Evolutionary conservation across 1,140 invertebrate genomes (phyloP).

Genomic region (Batillaria attramentaria): DNA sequence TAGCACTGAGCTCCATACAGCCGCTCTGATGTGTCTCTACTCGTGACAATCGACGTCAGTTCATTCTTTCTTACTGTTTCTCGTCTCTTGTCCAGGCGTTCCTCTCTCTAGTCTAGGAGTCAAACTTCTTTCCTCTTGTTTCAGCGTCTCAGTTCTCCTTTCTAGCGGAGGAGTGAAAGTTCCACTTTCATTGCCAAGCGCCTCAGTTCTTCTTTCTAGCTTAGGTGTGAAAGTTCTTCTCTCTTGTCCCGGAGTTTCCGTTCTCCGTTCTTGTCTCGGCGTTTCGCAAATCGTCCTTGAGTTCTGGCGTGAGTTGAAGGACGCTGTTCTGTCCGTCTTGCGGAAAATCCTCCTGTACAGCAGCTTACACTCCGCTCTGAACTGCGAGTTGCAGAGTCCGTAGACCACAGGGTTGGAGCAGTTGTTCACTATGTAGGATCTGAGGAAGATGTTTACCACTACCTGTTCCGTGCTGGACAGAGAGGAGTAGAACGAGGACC

Average conservation of each 20-base stretch:
- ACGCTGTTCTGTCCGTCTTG: neutral
- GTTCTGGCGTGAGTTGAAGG: neutral
- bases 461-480: constrained; percentile 36
- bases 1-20: too few species aligned
- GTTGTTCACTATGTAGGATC: constrained; percentile 59
- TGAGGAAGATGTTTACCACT: constrained; percentile 48
- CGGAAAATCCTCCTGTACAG: constrained; percentile 17
- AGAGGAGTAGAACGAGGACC: constrained; percentile 30
- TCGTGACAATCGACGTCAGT: too few species aligned
- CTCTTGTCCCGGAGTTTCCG: too few species aligned
- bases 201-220: too few species aligned
- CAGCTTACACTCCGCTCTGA: constrained; percentile 46
- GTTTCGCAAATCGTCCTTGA: constrained; percentile 20
- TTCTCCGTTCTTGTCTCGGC: constrained; percentile 11
- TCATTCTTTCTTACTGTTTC: too few species aligned
- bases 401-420: constrained; percentile 60
- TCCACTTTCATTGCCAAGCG: neutral
- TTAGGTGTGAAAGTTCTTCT: too few species aligned
- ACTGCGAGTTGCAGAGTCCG: constrained; percentile 55
- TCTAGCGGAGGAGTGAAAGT: neutral
- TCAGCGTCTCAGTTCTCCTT: neutral
- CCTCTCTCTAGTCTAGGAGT: neutral
- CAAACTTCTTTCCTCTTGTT: neutral
- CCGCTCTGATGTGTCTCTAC: too few species aligned
- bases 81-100: neutral